Percentiles rank a stretch among this genome's conserved stretches.
Conservation (phyloP, 2,888 invertebrate genomes). For the Podotricha telesiphe region DNA sequence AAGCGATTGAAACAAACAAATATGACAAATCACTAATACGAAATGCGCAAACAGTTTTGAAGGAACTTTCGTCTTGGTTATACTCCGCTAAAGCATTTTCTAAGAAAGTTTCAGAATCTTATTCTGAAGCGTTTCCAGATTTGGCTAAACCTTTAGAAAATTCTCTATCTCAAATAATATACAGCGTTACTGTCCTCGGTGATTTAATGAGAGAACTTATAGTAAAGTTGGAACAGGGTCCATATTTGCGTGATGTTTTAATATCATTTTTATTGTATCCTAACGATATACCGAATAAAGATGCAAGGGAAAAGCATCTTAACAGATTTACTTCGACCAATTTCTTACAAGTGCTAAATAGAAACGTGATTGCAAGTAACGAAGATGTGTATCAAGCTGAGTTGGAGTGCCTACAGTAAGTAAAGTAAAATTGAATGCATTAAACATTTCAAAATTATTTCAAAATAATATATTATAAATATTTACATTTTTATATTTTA, state of each 20-base stretch:
- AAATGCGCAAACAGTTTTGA: slow-evolving; percentile 61
- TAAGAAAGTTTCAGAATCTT: slow-evolving; percentile 80
- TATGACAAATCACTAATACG: slow-evolving; percentile 48
- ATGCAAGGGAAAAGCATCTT: slow-evolving; percentile 62
- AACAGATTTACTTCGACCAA: slow-evolving; percentile 71
- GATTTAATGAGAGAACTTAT: slow-evolving; percentile 79
- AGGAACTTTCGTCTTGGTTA: slow-evolving; percentile 78
- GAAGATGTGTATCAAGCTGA: slow-evolving; percentile 56
- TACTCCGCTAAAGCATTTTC: slow-evolving; percentile 83
- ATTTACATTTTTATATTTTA: no score
- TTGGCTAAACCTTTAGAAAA: slow-evolving; percentile 88
- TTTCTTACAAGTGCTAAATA: slow-evolving; percentile 65
- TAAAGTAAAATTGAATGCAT: no score
- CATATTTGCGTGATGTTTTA: slow-evolving; percentile 57
- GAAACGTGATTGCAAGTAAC: slow-evolving; percentile 50
- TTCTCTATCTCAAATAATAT: slow-evolving; percentile 86
- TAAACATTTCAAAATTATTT: no score
- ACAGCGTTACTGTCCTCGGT: slow-evolving; percentile 84
- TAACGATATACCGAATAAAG: slow-evolving; percentile 54
- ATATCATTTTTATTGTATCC: slow-evolving; percentile 82
- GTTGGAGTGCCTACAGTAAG: slow-evolving; percentile 79
- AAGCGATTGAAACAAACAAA: slow-evolving; percentile 48
- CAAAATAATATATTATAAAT: no score
- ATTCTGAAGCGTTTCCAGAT: slow-evolving; percentile 89
- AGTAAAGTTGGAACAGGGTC: slow-evolving; percentile 62